Evolutionary conservation across 2,113 vertebrate genomes (phyloP), one percentile per base, ranked within the genome.

Genomic region (Anarrhichthys ocellatus): DNA sequence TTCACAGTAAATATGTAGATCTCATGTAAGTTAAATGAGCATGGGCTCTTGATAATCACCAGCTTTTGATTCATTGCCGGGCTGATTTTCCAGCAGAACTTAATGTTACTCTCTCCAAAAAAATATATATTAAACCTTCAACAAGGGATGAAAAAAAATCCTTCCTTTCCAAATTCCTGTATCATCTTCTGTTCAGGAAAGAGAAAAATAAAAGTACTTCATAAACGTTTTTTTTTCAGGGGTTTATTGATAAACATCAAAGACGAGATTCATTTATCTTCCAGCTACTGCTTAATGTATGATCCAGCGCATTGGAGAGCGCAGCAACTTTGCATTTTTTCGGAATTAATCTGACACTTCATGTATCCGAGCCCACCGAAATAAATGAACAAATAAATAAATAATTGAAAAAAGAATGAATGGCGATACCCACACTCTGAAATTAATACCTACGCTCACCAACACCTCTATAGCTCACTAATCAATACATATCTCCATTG

Each of bases 101-200:
- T 62, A 22, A 36, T 14, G 24, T 46, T 34, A 8, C 56, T n/a
- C 34, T 75, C 29, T 61, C 15, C 2, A 5, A 52, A 52, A 3
- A 22, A 20, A 56, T 9, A 52, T 65, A 52, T 65, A 52, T 71
- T 58, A 76, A 52, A 80, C 52, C 64, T 73, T 68, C 13, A 75
- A 11, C 24, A 48, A 0, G 0, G 29, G 20, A 52, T 9, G 0
- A 20, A 18, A 70, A 44, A 36, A 36, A 50, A 0, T 11, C 24
- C 0, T 22, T 0, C 27, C 10, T 27, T 42, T 46, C 20, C 27
- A 76, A 17, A 65, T 70, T 8, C 44, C 17, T 56, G 27, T 72
- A 34, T 44, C 34, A 24, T 27, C 24, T 72, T 18, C 54, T 46
- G 27, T 24, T 48, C 17, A 50, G 50, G 1, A 50, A 72, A 36